phyloP scores from a whole-genome alignment of 2,888 invertebrate species.

The Oeneis ivallda region DNA sequence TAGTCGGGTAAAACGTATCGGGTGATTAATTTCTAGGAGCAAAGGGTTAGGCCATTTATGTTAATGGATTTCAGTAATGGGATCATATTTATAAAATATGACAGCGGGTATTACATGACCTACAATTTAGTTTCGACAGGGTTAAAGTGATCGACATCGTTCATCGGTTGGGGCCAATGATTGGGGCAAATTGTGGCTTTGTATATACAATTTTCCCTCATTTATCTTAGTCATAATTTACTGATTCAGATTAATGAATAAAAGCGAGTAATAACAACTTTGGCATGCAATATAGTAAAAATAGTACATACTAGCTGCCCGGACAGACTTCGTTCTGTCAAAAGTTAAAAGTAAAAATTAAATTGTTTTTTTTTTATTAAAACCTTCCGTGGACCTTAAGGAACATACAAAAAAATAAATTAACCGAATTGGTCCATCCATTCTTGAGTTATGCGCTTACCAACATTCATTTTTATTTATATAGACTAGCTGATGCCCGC shows the following conservation, averaged over 20 bases:
- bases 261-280: not conserved
- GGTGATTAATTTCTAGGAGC: constrained; percentile 7
- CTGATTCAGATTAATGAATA: not conserved
- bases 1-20: not conserved
- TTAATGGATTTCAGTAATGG: constrained; percentile 23
- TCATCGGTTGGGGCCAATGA: constrained; percentile 5
- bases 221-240: constrained; percentile 3
- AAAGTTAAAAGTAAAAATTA: no score
- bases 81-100: constrained; percentile 15
- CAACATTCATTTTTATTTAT: no score
- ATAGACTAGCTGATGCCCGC: no score
- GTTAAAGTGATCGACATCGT: constrained; percentile 19
- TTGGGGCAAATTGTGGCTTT: not conserved
- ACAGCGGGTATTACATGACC: constrained; percentile 7
- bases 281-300: not conserved
- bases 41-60: constrained; percentile 19
- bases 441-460: no score
- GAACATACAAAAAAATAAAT: no score
- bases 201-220: not conserved
- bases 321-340: no score
- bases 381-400: no score
- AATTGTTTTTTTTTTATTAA: no score
- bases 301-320: no score
- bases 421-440: no score
- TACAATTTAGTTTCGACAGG: constrained; percentile 10